phyloP scores from a whole-genome alignment of 2,888 invertebrate genomes.

The Caenorhabditis uteleia region DNA sequence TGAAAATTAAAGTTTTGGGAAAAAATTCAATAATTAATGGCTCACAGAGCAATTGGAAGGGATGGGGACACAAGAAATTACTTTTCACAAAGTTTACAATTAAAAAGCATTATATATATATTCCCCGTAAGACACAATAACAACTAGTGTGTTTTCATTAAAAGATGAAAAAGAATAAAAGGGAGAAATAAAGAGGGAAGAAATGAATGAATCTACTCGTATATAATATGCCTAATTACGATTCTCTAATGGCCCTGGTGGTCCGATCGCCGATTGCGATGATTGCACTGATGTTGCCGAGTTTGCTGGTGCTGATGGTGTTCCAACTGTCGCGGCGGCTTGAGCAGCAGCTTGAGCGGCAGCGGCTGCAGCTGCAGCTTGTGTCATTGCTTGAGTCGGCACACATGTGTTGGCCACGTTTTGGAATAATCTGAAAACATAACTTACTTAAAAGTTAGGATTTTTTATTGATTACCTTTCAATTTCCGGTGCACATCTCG shows the following conservation, averaged over 20 bases:
- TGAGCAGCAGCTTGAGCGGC: neutral
- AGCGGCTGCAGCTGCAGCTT: constrained; percentile 1
- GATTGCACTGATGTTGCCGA: too few relatives aligned
- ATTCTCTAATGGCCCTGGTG: constrained; percentile 17
- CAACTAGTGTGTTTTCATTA: too few relatives aligned
- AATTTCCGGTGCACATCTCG: constrained; percentile 98
- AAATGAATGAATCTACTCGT: neutral
- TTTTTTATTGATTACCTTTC: constrained; percentile 78
- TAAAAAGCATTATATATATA: too few relatives aligned
- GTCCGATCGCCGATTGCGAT: constrained; percentile 9
- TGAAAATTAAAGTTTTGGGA: too few relatives aligned
- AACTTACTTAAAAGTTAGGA: neutral
- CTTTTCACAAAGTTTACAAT: too few relatives aligned
- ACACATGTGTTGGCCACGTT: constrained; percentile 59
- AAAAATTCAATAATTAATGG: too few relatives aligned
- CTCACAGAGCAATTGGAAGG: too few relatives aligned
- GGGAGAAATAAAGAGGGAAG: neutral
- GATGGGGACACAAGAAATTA: too few relatives aligned
- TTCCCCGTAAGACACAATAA: too few relatives aligned
- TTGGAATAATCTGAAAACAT: constrained; percentile 51
- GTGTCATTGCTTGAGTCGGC: constrained; percentile 13
- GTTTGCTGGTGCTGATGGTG: constrained; percentile 14
- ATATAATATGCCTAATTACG: neutral
- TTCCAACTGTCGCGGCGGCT: neutral
- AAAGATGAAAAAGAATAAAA: neutral